Base-by-base conservation (phyloP, 2,797 vertebrate genomes). In the Graptemys geographica region DNA sequence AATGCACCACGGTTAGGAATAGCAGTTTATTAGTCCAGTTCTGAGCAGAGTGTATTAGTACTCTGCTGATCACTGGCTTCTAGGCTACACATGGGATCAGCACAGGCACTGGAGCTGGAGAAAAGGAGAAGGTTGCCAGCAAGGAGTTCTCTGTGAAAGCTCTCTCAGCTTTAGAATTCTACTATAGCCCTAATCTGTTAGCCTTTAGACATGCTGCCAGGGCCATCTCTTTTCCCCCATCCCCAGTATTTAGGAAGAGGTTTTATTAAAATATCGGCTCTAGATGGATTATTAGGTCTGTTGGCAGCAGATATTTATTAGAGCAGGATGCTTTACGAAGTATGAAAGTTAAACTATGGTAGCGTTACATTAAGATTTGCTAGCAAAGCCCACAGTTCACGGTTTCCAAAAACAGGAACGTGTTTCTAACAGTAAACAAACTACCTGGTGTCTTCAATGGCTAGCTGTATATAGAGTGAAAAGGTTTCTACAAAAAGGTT, bases 281-380 rank as follows among this genome's bases (percentile, higher is more conserved):
- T 65, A 57, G 74, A 80, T 90, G 79, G 28, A 92, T 93, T 82
- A 84, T 9, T 16, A 11, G 83, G 41, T 86, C 88, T 94, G 87
- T 86, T 91, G 87, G 91, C 95, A 95, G 93, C 80, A 84, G 87
- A 92, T 1, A 76, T 53, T 92, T 41, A 95, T 65, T 89, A 92
- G 65, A 83, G 88, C 84, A 86, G 13, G 33, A 1, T 57, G 65
- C 25, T 80, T 85, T 0, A 0, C 59, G 47, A 91, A 95, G 80
- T 11, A 53, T 37, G 8, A 1, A 0, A 90, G 79, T 2, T 19
- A 37, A 47, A 55, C 81, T 57, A 33, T 47, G 62, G 56, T 72
- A 44, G 2, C 0, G 0, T 81, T n/a, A 37, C 51, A 49, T 10
- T 3, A 89, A 83, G 81, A 78, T 56, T 84, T 89, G 79, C 81